Evolutionary conservation across 1,140 invertebrate species (phyloP), one percentile per base, ranked within the genome.

Genomic region (Drosophila sucinea): DNA sequence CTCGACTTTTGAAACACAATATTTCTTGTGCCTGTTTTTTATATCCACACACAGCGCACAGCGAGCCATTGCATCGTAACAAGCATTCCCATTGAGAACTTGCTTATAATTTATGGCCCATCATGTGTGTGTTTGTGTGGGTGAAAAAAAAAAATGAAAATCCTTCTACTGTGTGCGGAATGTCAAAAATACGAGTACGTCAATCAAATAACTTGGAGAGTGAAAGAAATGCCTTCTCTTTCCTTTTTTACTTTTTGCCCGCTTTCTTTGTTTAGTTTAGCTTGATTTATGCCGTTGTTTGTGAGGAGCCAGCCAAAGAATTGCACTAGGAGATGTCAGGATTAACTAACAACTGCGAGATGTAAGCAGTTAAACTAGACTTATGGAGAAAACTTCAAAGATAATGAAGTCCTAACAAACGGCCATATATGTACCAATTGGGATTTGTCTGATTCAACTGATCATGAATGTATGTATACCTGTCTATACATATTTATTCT

Each of bases 11-110:
- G 47, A 77, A 83, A 80, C 70, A 81, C 81, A 68, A 80, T 87
- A 87, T 77, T 87, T 86, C 83, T 83, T 89, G 70, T 80, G 83
- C 76, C 83, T 87, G 79, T 83, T 86, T 86, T 86, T 86, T 86
- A 86, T 86, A 73, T 79, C 66, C 64, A 63, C 10, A 38, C 35
- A 38, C 35, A 38, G 35, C 10, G 10, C 35, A 38, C 35, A 23
- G 74, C 61, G 44, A 51, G 23, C 23, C 25, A 55, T 29, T 70
- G 35, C 64, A 69, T 63, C 66, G 44, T 41, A 55, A 54, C 41
- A 11, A 41, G 35, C 32, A 47, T 54, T 44, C 30, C 25, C 29
- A 58, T 55, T 23, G 27, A 8, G 60, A 64, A 68, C 70, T 81
- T 85, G 77, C 80, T 54, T 75, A 75, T 89, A 89, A 89, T 89